Evolutionary conservation across 2,888 invertebrate genomes (phyloP), one percentile per base, ranked within the genome.

Genomic region (Hirtodrosophila histrioides): DNA sequence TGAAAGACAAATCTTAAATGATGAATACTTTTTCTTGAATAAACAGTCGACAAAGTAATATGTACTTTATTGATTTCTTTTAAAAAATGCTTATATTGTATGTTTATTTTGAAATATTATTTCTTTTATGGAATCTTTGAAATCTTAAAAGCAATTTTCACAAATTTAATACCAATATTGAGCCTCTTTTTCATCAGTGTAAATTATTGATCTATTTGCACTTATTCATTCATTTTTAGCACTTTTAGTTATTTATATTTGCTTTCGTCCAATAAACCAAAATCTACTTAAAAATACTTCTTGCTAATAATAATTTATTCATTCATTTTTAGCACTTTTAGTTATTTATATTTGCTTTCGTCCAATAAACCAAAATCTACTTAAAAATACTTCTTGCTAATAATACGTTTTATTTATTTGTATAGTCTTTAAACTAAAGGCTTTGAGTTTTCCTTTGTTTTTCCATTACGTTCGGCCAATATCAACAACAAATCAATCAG

Each of bases 281-380:
- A 49, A 33, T 36, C 50, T 64, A 24, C 50, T 55, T 68, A 5
- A 10, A 53, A 49, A 41, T n/a, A n/a, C n/a, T 27, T 27, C 27
- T 27, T 27, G 27, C 3, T 27, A n/a, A n/a, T n/a, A n/a, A n/a
- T n/a, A n/a, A n/a, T n/a, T n/a, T n/a, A n/a, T 27, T 31, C 2
- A 31, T 2, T 4, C 31, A 48, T 12, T 39, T 39, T 17, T n/a
- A 27, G 27, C 6, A 45, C 1, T 31, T 10, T 12, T 12, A 27
- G 5, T 24, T 37, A 8, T 33, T 3, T 17, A n/a, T 29, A 29
- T 27, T 8, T 24, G 0, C 17, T 4, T 36, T 12, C 7, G 4
- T 6, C 35, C n/a, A n/a, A 11, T 2, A 33, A 29, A n/a, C 9
- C 23, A 7, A 35, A 49, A 33, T 36, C 50, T 64, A 24, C 50